Conservation (phyloP, 2,888 invertebrate species). For the Tillus elongatus region DNA sequence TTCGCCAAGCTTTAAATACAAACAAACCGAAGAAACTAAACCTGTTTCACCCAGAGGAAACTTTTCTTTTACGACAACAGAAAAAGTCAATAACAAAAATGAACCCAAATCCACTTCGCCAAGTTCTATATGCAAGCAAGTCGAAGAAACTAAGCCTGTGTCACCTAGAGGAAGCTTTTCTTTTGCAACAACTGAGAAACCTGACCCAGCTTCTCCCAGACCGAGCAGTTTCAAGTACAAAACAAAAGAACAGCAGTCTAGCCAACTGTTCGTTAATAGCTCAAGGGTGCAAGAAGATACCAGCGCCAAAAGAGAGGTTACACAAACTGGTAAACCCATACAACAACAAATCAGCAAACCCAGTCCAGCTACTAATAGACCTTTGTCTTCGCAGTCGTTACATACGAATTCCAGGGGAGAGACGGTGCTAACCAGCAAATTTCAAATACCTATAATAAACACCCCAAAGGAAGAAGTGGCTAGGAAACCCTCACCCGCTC, state of each 20-base stretch:
- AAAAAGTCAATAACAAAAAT: too few species aligned
- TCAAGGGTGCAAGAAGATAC: too few species aligned
- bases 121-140: too few species aligned
- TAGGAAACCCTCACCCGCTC: constrained; percentile 28
- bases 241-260: constrained; percentile 10
- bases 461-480: constrained; percentile 11
- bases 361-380: too few species aligned
- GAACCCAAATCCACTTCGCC: too few species aligned
- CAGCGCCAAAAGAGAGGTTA: constrained; percentile 19
- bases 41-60: too few species aligned
- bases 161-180: constrained; percentile 15
- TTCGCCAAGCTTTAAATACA: constrained; percentile 20
- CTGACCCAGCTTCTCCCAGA: constrained; percentile 15
- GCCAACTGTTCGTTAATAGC: too few species aligned
- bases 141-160: too few species aligned
- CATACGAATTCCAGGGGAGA: constrained; percentile 31
- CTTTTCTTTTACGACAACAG: constrained; percentile 5
- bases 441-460: constrained; percentile 38
- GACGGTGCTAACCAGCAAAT: constrained; percentile 40
- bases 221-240: constrained; percentile 19
- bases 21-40: constrained; percentile 20
- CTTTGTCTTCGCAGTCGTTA: neutral
- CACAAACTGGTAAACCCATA: constrained; percentile 27
- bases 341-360: constrained; percentile 18
- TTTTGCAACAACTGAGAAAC: neutral